These are phyloP conservation scores for Pipra filicauda DNA, from an alignment of 2,113 vertebrate genomes.

Conservation along the genomic window DNA sequence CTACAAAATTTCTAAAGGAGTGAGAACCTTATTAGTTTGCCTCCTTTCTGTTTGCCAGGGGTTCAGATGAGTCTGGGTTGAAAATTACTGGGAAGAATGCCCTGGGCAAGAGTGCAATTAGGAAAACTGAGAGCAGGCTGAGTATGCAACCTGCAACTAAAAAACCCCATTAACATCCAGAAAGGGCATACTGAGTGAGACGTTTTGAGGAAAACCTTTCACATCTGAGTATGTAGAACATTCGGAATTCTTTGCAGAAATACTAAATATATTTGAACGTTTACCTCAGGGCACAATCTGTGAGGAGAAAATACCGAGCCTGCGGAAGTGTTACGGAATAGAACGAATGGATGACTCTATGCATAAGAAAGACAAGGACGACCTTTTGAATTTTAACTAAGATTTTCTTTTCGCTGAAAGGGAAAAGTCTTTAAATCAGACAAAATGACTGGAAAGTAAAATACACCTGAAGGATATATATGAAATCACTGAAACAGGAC, in stretches of 20 bases:
- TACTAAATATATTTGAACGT: neutral
- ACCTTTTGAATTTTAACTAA: neutral
- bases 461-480: neutral
- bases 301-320: neutral
- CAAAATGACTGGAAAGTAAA: neutral
- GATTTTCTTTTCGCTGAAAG: neutral
- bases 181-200: neutral
- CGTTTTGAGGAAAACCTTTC: neutral
- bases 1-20: neutral
- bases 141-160: neutral
- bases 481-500: neutral
- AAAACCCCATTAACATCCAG: rapidly evolving
- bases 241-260: neutral
- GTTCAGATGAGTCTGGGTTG: neutral
- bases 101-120: neutral
- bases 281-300: neutral
- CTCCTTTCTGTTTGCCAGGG: neutral
- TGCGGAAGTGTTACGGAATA: neutral
- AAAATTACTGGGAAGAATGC: neutral
- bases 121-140: neutral
- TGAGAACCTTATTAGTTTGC: neutral
- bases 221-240: neutral
- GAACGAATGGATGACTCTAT: neutral
- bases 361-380: neutral
- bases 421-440: neutral